phyloP scores from a whole-genome alignment of 2,888 invertebrate genomes.

The Geophilus truncorum region DNA sequence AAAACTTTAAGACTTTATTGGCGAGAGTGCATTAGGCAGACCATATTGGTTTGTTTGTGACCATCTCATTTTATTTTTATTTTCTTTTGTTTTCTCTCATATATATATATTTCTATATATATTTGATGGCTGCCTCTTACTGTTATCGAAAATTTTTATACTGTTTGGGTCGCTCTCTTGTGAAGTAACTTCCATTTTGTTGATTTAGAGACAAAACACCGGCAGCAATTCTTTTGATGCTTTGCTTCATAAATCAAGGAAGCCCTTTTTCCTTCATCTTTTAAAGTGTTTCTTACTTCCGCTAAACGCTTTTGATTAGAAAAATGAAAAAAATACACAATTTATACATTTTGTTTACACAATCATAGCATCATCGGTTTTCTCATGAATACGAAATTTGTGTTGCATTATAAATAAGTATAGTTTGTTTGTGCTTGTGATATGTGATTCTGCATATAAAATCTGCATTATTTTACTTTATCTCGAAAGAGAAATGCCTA shows the following conservation, averaged over 20 bases:
- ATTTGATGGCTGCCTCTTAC: too few species aligned
- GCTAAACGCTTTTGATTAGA: background rate
- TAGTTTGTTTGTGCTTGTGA: background rate
- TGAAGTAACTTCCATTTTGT: background rate
- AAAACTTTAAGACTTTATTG: too few species aligned
- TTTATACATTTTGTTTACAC: background rate
- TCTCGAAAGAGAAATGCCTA: constrained; percentile 10
- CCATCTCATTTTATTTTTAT: too few species aligned
- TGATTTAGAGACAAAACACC: background rate
- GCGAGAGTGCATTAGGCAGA: too few species aligned
- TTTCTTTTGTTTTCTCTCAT: too few species aligned
- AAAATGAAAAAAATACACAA: background rate
- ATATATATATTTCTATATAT: too few species aligned
- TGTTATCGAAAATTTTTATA: too few species aligned
- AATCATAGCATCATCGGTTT: background rate
- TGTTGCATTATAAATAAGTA: background rate
- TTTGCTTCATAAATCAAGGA: background rate
- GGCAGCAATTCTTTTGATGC: background rate
- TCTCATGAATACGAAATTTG: background rate
- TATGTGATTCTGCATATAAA: background rate
- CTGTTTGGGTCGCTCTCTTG: background rate
- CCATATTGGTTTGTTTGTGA: too few species aligned
- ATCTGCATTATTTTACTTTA: constrained; percentile 3
- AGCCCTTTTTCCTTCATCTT: background rate
- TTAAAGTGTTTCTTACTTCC: background rate